Percentiles rank a stretch among this genome's conserved stretches.
These are phyloP conservation scores for Stegana nigrithorax DNA, from an alignment of 2,888 invertebrate genomes.

Conservation along the genomic window DNA sequence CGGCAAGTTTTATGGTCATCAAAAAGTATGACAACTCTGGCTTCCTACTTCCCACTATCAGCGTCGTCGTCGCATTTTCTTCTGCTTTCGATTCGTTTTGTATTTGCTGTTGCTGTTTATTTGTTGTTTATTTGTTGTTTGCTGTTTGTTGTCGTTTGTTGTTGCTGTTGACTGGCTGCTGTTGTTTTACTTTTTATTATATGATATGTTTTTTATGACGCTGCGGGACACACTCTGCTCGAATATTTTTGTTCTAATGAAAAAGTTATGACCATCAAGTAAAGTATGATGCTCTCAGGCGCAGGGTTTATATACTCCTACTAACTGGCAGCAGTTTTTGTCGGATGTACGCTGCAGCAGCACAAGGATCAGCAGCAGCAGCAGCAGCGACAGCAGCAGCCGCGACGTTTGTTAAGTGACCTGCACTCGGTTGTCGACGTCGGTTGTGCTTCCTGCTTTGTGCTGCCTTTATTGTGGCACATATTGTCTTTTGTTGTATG, in stretches of 20 bases:
- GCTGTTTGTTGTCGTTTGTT: neutral
- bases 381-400: constrained; percentile 6
- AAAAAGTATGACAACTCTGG: constrained; percentile 58
- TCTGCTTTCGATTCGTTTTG: neutral
- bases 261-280: constrained; percentile 60
- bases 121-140: neutral
- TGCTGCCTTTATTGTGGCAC: constrained; percentile 39
- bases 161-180: neutral
- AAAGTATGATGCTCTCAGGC: constrained; percentile 55
- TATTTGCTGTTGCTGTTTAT: neutral
- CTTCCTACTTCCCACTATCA: neutral
- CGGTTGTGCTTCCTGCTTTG: constrained; percentile 44
- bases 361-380: constrained; percentile 9
- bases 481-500: constrained; percentile 17
- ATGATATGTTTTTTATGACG: constrained; percentile 44
- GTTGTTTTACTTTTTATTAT: neutral
- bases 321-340: too few relatives aligned
- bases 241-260: constrained; percentile 59
- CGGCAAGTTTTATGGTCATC: constrained; percentile 59
- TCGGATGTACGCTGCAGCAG: constrained; percentile 30
- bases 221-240: constrained; percentile 59
- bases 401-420: constrained; percentile 13
- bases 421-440: too few relatives aligned
- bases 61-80: neutral
- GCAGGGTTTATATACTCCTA: too few relatives aligned